phyloP scores from a whole-genome alignment of 2,888 invertebrate species.

The Tinea pellionella region DNA sequence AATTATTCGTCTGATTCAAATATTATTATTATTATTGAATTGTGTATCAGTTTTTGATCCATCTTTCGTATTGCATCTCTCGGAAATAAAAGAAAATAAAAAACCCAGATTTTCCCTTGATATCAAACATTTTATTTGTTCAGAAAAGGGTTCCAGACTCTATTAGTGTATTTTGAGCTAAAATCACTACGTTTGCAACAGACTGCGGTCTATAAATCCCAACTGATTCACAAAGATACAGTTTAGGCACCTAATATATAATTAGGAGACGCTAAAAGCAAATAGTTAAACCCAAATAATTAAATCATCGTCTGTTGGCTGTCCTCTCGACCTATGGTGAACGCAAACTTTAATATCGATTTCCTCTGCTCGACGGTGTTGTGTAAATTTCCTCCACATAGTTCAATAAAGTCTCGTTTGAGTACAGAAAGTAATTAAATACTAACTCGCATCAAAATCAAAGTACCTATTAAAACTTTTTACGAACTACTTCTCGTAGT shows the following conservation, averaged over 20 bases:
- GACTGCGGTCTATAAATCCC: neutral
- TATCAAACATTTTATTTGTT: no score
- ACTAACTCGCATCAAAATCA: neutral
- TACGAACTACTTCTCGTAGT: neutral
- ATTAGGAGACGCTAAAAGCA: slow-evolving; percentile 8
- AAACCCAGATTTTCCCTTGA: no score
- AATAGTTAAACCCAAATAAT: slow-evolving; percentile 8
- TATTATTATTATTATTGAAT: no score
- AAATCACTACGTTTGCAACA: neutral
- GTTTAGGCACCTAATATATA: slow-evolving; percentile 9
- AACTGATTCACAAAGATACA: slow-evolving; percentile 1
- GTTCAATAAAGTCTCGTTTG: neutral
- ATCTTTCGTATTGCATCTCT: no score
- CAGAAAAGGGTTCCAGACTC: no score
- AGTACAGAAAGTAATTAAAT: neutral
- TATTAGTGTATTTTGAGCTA: neutral
- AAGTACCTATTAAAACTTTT: neutral
- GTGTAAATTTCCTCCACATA: slow-evolving; percentile 1
- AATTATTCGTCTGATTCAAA: no score
- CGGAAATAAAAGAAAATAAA: no score
- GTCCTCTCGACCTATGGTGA: neutral
- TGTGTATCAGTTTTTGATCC: no score
- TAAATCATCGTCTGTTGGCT: neutral
- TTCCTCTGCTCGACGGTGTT: neutral
- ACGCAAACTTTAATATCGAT: slow-evolving; percentile 7